Percentiles rank a stretch among this genome's conserved stretches.
These are phyloP conservation scores for Irena cyanogastra DNA, from an alignment of 2,113 vertebrate genomes.

Conservation along the genomic window DNA sequence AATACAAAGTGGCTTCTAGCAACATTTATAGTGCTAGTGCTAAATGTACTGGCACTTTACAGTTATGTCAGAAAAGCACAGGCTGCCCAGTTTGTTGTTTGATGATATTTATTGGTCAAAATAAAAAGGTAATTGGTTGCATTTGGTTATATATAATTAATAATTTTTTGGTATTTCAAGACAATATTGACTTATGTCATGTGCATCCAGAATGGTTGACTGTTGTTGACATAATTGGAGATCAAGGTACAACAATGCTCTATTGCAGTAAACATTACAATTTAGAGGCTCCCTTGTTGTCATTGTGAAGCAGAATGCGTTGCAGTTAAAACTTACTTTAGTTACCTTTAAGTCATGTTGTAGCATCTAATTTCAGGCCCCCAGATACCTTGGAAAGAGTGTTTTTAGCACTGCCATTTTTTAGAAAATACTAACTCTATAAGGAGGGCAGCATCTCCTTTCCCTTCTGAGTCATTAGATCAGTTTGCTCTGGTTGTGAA, in stretches of 20 bases:
- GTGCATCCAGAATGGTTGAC: neutral
- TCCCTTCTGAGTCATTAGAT: neutral
- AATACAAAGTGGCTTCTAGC: constrained; percentile 5
- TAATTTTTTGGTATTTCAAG: constrained; percentile 1
- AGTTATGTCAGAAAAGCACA: neutral
- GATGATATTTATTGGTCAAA: neutral
- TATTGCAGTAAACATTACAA: neutral
- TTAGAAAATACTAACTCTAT: neutral
- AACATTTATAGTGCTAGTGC: neutral
- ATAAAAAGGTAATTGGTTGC: neutral
- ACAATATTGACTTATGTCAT: neutral
- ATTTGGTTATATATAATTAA: neutral
- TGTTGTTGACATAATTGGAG: neutral
- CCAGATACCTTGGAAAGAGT: neutral
- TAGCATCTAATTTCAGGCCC: neutral
- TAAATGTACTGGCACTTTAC: constrained; percentile 9
- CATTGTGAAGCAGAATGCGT: neutral
- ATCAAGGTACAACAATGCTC: neutral
- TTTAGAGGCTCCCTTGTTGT: neutral
- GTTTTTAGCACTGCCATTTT: neutral
- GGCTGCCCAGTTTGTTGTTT: neutral
- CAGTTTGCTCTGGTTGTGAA: neutral
- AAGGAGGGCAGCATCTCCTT: neutral
- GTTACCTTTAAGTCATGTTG: neutral
- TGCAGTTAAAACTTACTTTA: neutral